Conservation (phyloP, 1,140 invertebrate species). For the Zaprionus ornatus region DNA sequence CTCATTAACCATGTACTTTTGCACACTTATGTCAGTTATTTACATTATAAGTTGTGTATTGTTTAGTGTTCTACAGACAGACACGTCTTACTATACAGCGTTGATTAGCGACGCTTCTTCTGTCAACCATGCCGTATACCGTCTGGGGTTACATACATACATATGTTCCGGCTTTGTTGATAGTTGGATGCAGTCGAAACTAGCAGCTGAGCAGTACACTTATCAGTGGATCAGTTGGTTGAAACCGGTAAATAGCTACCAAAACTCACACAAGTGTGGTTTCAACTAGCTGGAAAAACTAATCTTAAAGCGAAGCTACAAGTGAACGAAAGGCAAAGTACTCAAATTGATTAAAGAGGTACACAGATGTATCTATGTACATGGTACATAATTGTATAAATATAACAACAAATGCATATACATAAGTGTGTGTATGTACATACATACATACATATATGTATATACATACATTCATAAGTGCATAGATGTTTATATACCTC, state of each 20-base stretch:
- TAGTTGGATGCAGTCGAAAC: neutral
- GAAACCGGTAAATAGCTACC: conserved; percentile 4
- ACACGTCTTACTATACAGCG: neutral
- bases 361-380: too few relatives aligned
- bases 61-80: neutral
- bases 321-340: too few relatives aligned
- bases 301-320: neutral
- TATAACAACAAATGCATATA: neutral
- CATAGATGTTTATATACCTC: neutral
- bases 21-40: neutral
- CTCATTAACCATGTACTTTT: neutral
- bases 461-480: neutral
- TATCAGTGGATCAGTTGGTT: neutral
- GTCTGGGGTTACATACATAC: neutral
- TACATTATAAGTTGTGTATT: neutral
- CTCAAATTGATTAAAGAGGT: too few relatives aligned
- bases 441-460: neutral
- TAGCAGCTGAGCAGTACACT: neutral
- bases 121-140: neutral
- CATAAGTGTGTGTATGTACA: neutral
- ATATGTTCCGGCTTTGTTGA: neutral
- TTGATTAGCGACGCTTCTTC: neutral
- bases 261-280: neutral
- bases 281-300: neutral
- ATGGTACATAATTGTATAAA: too few relatives aligned